phyloP scores from a whole-genome alignment of 1,140 invertebrate genomes.

The Drosophila sturtevanti region DNA sequence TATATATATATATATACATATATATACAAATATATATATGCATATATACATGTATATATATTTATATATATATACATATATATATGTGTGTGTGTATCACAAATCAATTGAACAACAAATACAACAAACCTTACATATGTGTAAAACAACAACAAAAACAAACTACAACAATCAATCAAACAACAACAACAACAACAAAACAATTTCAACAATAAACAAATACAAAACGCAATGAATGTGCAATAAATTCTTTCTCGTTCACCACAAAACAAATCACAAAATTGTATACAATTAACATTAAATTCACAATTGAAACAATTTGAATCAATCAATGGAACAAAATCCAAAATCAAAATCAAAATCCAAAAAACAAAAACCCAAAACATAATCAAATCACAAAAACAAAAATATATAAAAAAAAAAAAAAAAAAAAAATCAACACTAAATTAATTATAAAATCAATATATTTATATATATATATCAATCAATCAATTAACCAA shows the following conservation, averaged over 20 bases:
- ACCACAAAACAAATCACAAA: slow-evolving; percentile 16
- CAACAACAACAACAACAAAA: slow-evolving; percentile 31
- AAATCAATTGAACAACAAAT: background rate
- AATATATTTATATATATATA: slow-evolving; percentile 7
- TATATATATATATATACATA: too few species aligned
- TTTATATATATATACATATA: background rate
- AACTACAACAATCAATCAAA: too few species aligned
- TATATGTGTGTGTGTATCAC: slow-evolving; percentile 11
- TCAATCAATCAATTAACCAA: slow-evolving; percentile 29
- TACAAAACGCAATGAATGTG: slow-evolving; percentile 52
- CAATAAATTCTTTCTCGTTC: slow-evolving; percentile 43
- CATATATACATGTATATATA: background rate
- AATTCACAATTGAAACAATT: background rate
- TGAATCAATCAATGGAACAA: slow-evolving; percentile 25
- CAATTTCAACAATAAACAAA: slow-evolving; percentile 25
- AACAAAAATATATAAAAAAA: slow-evolving; percentile 26
- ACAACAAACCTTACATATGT: background rate
- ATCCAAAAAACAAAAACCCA: slow-evolving; percentile 32
- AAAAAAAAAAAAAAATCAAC: slow-evolving; percentile 30
- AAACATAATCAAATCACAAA: slow-evolving; percentile 27
- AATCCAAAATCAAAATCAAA: slow-evolving; percentile 25
- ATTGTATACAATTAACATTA: slow-evolving; percentile 26
- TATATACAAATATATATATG: background rate
- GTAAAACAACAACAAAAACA: slow-evolving; percentile 32
- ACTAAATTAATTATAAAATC: slow-evolving; percentile 26